A percentile compares a stretch with the other conserved stretches of the same genome.
Evolutionary conservation across 2,113 vertebrate genomes (phyloP).

Genomic region (Myocastor coypus): DNA sequence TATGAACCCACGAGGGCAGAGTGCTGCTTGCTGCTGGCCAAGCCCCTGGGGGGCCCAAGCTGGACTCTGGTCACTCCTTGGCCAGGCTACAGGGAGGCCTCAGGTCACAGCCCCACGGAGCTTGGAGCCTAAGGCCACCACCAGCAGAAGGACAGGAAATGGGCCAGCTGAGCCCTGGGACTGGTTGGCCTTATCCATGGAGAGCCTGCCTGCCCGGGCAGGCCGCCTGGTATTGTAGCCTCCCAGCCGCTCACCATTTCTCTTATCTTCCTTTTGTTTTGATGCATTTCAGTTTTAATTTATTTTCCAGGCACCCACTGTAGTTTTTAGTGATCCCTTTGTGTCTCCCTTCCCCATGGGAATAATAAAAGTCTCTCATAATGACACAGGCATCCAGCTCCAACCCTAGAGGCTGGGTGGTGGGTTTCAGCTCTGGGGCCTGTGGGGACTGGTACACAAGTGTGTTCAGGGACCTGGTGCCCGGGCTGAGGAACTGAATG

Average conservation of each 20-base stretch:
- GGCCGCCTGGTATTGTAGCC: background rate
- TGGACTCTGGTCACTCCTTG: slow-evolving; percentile 74
- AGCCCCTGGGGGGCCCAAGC: slow-evolving; percentile 61
- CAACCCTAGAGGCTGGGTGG: slow-evolving; percentile 34
- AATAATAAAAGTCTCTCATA: slow-evolving; percentile 81
- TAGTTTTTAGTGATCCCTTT: slow-evolving; percentile 77
- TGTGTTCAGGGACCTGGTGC: background rate
- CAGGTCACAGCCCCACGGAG: slow-evolving; percentile 41
- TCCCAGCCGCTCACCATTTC: slow-evolving; percentile 67
- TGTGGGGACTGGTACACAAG: background rate
- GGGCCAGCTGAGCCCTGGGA: slow-evolving; percentile 74
- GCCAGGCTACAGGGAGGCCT: slow-evolving; percentile 64
- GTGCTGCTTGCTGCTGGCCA: slow-evolving; percentile 67
- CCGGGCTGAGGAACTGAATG: background rate
- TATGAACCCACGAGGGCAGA: slow-evolving; percentile 73
- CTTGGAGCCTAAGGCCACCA: slow-evolving; percentile 68
- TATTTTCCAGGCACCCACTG: slow-evolving; percentile 78
- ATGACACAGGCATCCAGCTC: slow-evolving; percentile 42
- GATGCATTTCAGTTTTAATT: slow-evolving; percentile 81
- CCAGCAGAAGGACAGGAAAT: slow-evolving; percentile 64
- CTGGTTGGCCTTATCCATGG: slow-evolving; percentile 49
- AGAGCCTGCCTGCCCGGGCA: slow-evolving; percentile 63
- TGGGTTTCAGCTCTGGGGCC: background rate
- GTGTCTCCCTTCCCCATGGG: slow-evolving; percentile 80
- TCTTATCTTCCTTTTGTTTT: slow-evolving; percentile 69